phyloP scores from a whole-genome alignment of 2,888 invertebrate genomes.

The Phalangium opilio region DNA sequence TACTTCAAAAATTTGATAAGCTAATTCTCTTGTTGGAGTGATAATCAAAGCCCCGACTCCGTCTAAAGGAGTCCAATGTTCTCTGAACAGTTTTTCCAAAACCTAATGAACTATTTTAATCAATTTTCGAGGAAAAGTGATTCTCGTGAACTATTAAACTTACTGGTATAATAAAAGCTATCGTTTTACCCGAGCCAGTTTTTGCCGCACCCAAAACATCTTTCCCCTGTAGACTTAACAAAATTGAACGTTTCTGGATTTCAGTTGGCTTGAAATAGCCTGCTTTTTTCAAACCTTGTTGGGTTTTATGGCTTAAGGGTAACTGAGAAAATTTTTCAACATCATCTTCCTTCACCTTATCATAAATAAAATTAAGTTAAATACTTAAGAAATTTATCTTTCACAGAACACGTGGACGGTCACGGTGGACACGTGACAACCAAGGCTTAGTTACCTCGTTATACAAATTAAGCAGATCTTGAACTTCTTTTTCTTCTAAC shows the following conservation, averaged over 20 bases:
- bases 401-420: too few relatives aligned
- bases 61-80: constrained; percentile 75
- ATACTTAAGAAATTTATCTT: too few relatives aligned
- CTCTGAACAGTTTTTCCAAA: constrained; percentile 42
- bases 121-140: too few relatives aligned
- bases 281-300: constrained; percentile 44
- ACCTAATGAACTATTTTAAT: constrained; percentile 6
- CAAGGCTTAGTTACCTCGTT: too few relatives aligned
- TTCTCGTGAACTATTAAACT: too few relatives aligned
- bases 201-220: constrained; percentile 96
- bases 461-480: too few relatives aligned
- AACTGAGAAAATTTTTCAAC: too few relatives aligned
- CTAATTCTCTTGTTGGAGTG: constrained; percentile 90
- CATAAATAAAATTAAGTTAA: too few relatives aligned
- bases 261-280: constrained; percentile 68
- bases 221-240: constrained; percentile 61
- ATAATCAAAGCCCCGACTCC: constrained; percentile 88
- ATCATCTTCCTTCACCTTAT: too few relatives aligned
- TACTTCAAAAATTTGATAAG: constrained; percentile 90
- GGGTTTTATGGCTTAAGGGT: too few relatives aligned
- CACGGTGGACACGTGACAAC: too few relatives aligned
- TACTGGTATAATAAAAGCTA: constrained; percentile 81
- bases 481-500: too few relatives aligned
- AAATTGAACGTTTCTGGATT: constrained; percentile 77
- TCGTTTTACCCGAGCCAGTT: constrained; percentile 97